phyloP scores from a whole-genome alignment of 2,888 invertebrate species.

The Pammene fasciana region DNA sequence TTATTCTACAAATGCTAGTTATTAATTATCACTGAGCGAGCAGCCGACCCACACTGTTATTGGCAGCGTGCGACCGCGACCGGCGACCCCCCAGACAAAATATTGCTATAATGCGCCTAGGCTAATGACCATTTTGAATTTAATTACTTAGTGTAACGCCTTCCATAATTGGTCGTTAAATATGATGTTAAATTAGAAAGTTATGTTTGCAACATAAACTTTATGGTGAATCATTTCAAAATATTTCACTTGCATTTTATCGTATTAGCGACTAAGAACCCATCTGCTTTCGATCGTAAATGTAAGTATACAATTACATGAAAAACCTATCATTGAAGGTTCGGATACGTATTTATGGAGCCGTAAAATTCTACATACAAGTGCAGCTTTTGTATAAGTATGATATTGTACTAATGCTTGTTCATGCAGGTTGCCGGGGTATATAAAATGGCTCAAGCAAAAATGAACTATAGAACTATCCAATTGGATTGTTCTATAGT shows the following conservation, averaged over 20 bases:
- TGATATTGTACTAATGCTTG: background rate
- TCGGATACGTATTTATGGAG: conserved; percentile 41
- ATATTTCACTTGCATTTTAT: conserved; percentile 50
- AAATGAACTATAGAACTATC: no score
- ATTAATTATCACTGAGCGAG: conserved; percentile 46
- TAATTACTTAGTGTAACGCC: conserved; percentile 52
- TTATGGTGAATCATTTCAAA: conserved; percentile 51
- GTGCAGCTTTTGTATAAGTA: conserved; percentile 3
- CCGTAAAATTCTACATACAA: conserved; percentile 9
- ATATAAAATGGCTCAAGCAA: no score
- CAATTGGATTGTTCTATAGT: no score
- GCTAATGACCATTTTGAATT: conserved; percentile 57
- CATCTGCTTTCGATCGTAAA: conserved; percentile 44
- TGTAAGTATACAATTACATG: conserved; percentile 49
- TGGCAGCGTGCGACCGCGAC: conserved; percentile 46
- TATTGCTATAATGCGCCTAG: conserved; percentile 53
- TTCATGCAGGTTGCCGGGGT: no score
- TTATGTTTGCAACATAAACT: conserved; percentile 48
- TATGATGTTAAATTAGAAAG: conserved; percentile 56
- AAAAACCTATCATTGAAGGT: conserved; percentile 49
- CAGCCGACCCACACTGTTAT: conserved; percentile 17
- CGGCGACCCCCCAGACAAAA: conserved; percentile 4
- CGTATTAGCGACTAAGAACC: conserved; percentile 32
- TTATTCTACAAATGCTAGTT: conserved; percentile 45
- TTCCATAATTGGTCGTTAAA: conserved; percentile 52